Base-by-base conservation (phyloP, 2,113 vertebrate species). In the Strix aluco region DNA sequence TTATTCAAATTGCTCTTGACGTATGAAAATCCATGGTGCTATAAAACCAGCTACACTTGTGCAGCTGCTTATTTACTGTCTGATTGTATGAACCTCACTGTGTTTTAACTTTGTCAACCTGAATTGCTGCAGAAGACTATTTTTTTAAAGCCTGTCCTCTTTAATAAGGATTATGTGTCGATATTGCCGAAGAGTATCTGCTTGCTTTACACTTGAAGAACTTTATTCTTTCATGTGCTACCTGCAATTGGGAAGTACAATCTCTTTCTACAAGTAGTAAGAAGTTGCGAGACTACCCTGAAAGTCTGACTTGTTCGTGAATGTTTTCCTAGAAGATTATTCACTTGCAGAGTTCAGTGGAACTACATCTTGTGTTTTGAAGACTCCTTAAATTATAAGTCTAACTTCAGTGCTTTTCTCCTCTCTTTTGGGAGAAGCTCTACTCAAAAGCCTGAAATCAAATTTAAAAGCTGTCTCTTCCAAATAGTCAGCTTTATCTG, bases 171-270 rank as follows among this genome's bases (percentile, higher is more conserved):
- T 72, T 46, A 42, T 32, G n/a, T 23, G 85, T 22, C 57, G 78
- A 5, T 90, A 8, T 54, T 71, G 62, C 55, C 5, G 3, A 2
- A 3, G 70, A 69, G 7, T 2, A 1, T 74, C 57, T 61, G 32
- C 66, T 51, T 13, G 47, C 32, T 79, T 23, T 59, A 21, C 20
- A 34, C 32, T 1, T 25, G 6, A 9, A 44, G 22, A 32, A 4
- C 8, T 80, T 36, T 15, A 1, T 61, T 79, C 8, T 65, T 14
- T 38, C 1, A 0, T 9, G 36, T 10, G 10, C 29, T 67, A 0
- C 82, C 74, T 57, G 70, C 32, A 7, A 0, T 4, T 30, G 88
- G 86, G 87, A 34, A 34, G 57, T 2, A 4, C 1, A 13, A 2
- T 10, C 49, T 29, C 67, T 23, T 32, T 19, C 21, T 59, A 2